A percentile compares a stretch with the other conserved stretches of the same genome.
phyloP scores from a whole-genome alignment of 2,888 invertebrate genomes.

The Pristionchus mayeri region DNA sequence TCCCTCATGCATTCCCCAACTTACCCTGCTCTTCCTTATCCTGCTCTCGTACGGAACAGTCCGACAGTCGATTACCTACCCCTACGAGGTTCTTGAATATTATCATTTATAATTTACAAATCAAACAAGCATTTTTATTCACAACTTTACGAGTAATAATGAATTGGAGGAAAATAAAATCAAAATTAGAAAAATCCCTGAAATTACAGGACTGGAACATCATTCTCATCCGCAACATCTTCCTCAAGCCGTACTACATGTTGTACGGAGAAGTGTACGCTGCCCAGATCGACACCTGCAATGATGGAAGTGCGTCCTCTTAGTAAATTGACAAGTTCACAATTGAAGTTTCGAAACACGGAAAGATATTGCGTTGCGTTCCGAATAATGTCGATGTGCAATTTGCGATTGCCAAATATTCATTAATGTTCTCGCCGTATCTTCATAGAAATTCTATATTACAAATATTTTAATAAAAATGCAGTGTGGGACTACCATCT shows the following conservation, averaged over 20 bases:
- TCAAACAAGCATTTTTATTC: too few species aligned
- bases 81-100: constrained; percentile 87
- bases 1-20: constrained; percentile 95
- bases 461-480: too few species aligned
- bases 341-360: too few species aligned
- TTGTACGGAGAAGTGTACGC: constrained; percentile 98
- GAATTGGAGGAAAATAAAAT: not conserved
- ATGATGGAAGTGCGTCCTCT: constrained; percentile 66
- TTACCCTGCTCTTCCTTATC: constrained; percentile 93
- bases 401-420: too few species aligned
- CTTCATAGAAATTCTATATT: constrained; percentile 26
- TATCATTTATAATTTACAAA: too few species aligned
- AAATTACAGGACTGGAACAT: constrained; percentile 79
- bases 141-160: not conserved
- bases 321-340: not conserved
- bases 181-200: not conserved
- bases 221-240: constrained; percentile 86
- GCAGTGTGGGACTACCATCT: constrained; percentile 66
- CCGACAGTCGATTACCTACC: constrained; percentile 92
- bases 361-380: too few species aligned
- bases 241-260: constrained; percentile 98
- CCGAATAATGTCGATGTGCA: too few species aligned
- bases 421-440: too few species aligned
- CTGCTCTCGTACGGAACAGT: constrained; percentile 95
- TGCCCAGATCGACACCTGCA: constrained; percentile 86